Conservation (phyloP, 2,888 invertebrate genomes). For the Drosophila siamana region DNA sequence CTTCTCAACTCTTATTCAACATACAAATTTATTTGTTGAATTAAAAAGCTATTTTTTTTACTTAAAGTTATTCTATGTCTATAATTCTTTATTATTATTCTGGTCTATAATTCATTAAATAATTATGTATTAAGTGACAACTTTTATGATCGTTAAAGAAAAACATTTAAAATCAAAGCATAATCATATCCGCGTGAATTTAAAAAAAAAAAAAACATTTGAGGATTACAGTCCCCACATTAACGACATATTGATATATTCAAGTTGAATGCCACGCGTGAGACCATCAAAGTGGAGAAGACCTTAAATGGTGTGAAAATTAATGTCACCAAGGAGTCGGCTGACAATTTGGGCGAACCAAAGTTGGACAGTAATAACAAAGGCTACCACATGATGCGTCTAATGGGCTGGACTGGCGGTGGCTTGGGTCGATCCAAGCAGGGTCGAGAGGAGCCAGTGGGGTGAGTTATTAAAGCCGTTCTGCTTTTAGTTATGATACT, state of each 20-base stretch:
- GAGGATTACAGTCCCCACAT: too few species aligned
- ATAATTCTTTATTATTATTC: too few species aligned
- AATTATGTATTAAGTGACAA: too few species aligned
- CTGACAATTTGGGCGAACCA: constrained; percentile 57
- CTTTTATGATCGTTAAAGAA: too few species aligned
- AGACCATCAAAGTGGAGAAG: constrained; percentile 83
- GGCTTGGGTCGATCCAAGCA: constrained; percentile 88
- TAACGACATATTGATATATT: neutral
- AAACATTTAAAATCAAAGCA: too few species aligned
- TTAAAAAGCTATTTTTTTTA: neutral
- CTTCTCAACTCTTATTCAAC: too few species aligned
- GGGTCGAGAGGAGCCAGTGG: constrained; percentile 89
- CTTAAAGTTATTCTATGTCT: neutral
- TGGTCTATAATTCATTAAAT: too few species aligned
- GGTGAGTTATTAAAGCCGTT: constrained; percentile 58
- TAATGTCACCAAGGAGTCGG: constrained; percentile 72
- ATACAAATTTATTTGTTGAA: neutral
- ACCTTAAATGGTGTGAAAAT: constrained; percentile 74
- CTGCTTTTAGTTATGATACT: neutral
- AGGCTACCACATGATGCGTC: constrained; percentile 87
- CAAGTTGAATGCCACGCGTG: constrained; percentile 77
- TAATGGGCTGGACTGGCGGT: constrained; percentile 91
- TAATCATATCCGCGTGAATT: too few species aligned
- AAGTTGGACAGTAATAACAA: constrained; percentile 83
- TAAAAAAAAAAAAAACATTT: too few species aligned